These are phyloP conservation scores for Acrossocheilus wenchowensis DNA, from an alignment of 2,797 vertebrate genomes.

Conservation along the genomic window DNA sequence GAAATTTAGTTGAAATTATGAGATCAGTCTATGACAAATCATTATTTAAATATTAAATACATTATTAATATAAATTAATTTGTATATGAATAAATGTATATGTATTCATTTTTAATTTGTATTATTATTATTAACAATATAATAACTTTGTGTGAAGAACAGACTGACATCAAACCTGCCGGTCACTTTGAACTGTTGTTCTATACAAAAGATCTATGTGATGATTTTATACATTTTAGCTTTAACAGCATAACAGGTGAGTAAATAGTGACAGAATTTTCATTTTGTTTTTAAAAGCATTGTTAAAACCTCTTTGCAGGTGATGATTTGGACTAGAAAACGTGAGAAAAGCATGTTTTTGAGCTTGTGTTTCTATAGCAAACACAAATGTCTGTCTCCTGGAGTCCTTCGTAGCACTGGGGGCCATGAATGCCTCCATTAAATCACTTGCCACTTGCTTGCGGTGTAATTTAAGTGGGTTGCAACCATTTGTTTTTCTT, in stretches of 20 bases:
- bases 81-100: not conserved
- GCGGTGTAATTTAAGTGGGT: conserved; percentile 6
- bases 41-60: not conserved
- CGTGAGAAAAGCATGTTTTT: conserved; percentile 49
- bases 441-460: conserved; percentile 17
- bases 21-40: not conserved
- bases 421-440: not conserved
- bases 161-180: too few species aligned
- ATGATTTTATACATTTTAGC: too few species aligned
- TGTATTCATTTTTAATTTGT: not conserved
- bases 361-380: not conserved
- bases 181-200: too few species aligned
- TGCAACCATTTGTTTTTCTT: conserved; percentile 30
- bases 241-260: not conserved
- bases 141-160: too few species aligned
- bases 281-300: not conserved
- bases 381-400: not conserved
- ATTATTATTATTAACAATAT: not conserved
- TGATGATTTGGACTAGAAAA: conserved; percentile 49
- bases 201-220: too few species aligned
- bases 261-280: not conserved
- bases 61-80: not conserved
- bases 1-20: not conserved
- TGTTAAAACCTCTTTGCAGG: not conserved
- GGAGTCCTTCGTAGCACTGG: not conserved